Conservation (phyloP, 2,888 invertebrate species). For the Stenodera caucasica region DNA sequence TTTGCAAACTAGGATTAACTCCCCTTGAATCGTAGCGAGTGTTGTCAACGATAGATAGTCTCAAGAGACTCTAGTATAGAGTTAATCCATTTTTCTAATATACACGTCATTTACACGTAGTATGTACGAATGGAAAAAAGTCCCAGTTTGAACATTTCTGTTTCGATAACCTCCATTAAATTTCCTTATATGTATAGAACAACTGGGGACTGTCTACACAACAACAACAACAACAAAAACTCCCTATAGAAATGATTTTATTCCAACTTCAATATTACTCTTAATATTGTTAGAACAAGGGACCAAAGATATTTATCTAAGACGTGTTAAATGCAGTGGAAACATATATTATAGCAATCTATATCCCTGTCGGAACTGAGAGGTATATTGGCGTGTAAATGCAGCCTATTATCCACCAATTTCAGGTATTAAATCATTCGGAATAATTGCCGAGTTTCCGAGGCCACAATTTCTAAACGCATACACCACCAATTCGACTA, state of each 20-base stretch:
- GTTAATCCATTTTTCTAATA: constrained; percentile 56
- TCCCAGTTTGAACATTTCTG: constrained; percentile 1
- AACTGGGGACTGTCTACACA: neutral
- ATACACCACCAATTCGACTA: neutral
- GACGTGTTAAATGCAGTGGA: constrained; percentile 21
- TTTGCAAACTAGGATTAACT: constrained; percentile 29
- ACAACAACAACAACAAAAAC: neutral
- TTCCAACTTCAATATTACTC: neutral
- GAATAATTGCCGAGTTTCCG: constrained; percentile 51
- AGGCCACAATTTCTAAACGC: constrained; percentile 27
- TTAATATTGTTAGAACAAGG: neutral
- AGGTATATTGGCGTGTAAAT: constrained; percentile 53
- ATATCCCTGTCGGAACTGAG: constrained; percentile 43
- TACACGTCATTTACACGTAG: constrained; percentile 54
- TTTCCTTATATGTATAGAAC: constrained; percentile 3
- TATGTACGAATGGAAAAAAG: constrained; percentile 30
- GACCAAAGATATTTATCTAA: constrained; percentile 10
- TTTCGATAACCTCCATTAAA: constrained; percentile 2
- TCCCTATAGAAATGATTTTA: neutral
- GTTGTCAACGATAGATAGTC: constrained; percentile 55
- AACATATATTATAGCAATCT: constrained; percentile 34
- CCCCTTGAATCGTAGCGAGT: constrained; percentile 47
- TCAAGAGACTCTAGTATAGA: constrained; percentile 48
- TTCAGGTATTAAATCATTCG: constrained; percentile 55
- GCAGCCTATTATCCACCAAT: constrained; percentile 54